These are phyloP conservation scores for Daphoenositta chrysoptera DNA, from an alignment of 2,113 vertebrate genomes.

Conservation along the genomic window DNA sequence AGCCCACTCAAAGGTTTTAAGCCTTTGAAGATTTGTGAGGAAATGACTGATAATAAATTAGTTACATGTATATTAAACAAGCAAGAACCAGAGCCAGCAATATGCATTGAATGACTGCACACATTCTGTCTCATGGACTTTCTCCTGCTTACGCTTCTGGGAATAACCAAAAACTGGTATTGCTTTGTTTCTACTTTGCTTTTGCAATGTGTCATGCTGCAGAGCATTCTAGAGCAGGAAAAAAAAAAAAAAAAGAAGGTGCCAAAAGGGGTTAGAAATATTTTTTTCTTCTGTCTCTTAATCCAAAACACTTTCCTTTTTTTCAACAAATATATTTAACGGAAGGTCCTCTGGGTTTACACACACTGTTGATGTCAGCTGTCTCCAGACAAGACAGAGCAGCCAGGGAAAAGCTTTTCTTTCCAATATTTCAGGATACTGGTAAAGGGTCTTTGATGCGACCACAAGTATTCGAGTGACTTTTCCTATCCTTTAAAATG, in stretches of 20 bases:
- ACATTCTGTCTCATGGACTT: not conserved
- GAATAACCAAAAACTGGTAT: not conserved
- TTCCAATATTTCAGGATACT: not conserved
- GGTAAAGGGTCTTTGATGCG: not conserved
- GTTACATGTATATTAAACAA: not conserved
- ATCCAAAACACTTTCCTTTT: not conserved
- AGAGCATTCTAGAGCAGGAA: not conserved
- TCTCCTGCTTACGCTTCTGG: not conserved
- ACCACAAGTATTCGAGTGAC: not conserved
- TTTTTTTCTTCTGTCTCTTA: not conserved
- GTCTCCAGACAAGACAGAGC: not conserved
- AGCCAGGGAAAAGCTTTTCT: not conserved
- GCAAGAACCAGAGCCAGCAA: not conserved
- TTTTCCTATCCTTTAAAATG: not conserved
- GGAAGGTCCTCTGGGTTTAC: not conserved
- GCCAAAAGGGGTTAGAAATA: not conserved
- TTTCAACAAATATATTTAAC: not conserved
- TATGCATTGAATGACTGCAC: not conserved
- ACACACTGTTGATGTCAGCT: not conserved
- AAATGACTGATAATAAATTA: constrained; percentile 7
- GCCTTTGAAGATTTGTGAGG: not conserved
- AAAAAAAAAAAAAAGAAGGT: not conserved
- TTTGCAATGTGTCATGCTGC: not conserved
- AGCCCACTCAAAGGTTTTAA: not conserved
- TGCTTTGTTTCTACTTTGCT: not conserved